Base-by-base conservation (phyloP, 2,888 invertebrate species). In the Caenorhabditis angaria region DNA sequence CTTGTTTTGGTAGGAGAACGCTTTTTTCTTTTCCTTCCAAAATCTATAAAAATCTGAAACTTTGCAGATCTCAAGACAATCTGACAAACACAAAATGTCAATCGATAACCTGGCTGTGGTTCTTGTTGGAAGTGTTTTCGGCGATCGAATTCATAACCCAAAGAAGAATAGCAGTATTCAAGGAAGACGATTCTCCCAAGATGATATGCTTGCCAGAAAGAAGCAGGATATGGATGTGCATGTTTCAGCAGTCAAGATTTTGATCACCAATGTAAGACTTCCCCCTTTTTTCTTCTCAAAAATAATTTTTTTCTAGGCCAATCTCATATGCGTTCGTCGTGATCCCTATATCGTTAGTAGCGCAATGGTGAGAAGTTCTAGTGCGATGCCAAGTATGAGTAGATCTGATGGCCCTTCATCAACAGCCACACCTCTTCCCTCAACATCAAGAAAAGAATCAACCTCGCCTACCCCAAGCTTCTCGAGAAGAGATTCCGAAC, bases 41-140 rank as follows among this genome's bases (percentile, higher is more conserved):
- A 41, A 41, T 6, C 6, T 53, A 50, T 35, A 4, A 24, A 8
- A 58, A 25, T 35, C 1, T 24, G 14, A 35, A n/a, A 24, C 25
- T 32, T 55, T 60, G 48, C 65, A 77, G 75, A 65, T 76, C 12
- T 61, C 78, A 1, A 24, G 48, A 1, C 61, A 76, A 32, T 65
- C 70, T 22, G 72, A 66, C 6, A 25, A 58, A 4, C 73, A 83
- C 50, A 77, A 76, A 60, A 83, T 83, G 83, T 68, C 73, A 12
- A 51, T 72, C 8, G 68, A 73, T 10, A 83, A 83, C 53, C 61
- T 83, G 29, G 80, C 81, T 0, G 67, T 75, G 0, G 81, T 83
- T 1, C 71, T 83, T 22, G 78, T 81, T 8, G 77, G 76, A 5
- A 70, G 80, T 20, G 66, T 83, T 8, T 80, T 83, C 50, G 67